These are phyloP conservation scores for Hecatera dysodea DNA, from an alignment of 2,888 invertebrate species.

Conservation along the genomic window DNA sequence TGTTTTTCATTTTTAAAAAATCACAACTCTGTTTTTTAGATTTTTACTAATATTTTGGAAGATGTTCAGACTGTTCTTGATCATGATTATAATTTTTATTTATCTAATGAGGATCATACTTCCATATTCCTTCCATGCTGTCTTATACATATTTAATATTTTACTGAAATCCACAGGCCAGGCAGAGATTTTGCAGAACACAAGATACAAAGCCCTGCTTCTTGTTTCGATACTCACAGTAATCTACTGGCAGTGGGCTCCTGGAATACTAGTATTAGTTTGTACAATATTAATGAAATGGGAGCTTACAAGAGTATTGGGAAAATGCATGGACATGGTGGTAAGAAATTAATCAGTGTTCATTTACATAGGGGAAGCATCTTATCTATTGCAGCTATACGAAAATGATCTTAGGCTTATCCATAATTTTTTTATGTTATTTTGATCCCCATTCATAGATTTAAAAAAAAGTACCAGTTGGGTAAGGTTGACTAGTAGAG, in stretches of 20 bases:
- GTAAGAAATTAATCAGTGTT: constrained; percentile 69
- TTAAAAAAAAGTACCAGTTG: too few relatives aligned
- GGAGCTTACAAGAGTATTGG: constrained; percentile 90
- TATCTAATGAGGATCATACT: too few relatives aligned
- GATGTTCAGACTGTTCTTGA: neutral
- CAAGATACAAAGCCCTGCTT: constrained; percentile 91
- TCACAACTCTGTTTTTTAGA: too few relatives aligned
- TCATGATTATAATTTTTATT: neutral
- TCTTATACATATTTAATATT: neutral
- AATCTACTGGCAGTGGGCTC: constrained; percentile 91
- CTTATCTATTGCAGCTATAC: too few relatives aligned
- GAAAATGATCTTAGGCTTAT: too few relatives aligned
- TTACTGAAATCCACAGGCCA: constrained; percentile 84
- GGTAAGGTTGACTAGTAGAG: too few relatives aligned
- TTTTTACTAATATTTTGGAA: too few relatives aligned
- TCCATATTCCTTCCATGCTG: too few relatives aligned
- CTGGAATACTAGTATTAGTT: constrained; percentile 90
- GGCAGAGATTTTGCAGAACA: constrained; percentile 92
- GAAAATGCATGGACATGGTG: constrained; percentile 88
- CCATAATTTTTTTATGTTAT: too few relatives aligned
- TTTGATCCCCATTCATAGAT: too few relatives aligned
- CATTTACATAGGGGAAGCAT: too few relatives aligned
- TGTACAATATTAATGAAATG: constrained; percentile 89
- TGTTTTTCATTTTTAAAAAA: neutral
- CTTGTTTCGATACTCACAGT: constrained; percentile 91